These are phyloP conservation scores for Pollenia angustigena DNA, from an alignment of 2,888 invertebrate species.

Conservation along the genomic window DNA sequence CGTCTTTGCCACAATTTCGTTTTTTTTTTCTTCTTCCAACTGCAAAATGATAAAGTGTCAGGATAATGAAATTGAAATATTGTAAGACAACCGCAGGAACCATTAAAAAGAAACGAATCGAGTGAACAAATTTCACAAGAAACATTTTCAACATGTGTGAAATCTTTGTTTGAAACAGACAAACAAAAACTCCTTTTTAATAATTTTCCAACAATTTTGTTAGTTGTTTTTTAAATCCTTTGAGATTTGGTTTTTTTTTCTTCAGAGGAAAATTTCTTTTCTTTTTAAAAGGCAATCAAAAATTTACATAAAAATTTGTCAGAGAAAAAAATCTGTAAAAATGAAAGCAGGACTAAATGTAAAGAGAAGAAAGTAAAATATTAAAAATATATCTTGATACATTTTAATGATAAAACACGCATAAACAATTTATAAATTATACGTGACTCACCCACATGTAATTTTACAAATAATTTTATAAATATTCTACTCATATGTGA, in stretches of 20 bases:
- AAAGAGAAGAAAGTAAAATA: slow-evolving; percentile 24
- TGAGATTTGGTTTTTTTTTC: slow-evolving; percentile 48
- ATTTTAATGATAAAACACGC: slow-evolving; percentile 76
- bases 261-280: slow-evolving; percentile 28
- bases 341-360: not conserved
- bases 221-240: slow-evolving; percentile 64
- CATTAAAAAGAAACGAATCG: slow-evolving; percentile 29
- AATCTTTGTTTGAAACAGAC: slow-evolving; percentile 34
- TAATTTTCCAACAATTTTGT: slow-evolving; percentile 53
- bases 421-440: slow-evolving; percentile 75
- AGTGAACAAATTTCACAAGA: slow-evolving; percentile 24
- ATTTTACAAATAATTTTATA: slow-evolving; percentile 53
- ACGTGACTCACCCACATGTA: slow-evolving; percentile 72
- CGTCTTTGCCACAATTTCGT: not conserved
- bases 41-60: slow-evolving; percentile 75
- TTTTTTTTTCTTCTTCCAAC: slow-evolving; percentile 40
- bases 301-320: slow-evolving; percentile 67
- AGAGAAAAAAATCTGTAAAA: not conserved
- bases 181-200: slow-evolving; percentile 33
- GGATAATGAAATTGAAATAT: slow-evolving; percentile 76
- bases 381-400: slow-evolving; percentile 53
- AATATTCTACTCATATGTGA: slow-evolving; percentile 50
- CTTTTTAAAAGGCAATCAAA: slow-evolving; percentile 53
- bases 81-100: slow-evolving; percentile 52
- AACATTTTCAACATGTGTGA: slow-evolving; percentile 71